Base-by-base conservation (phyloP, 2,888 invertebrate species). In the Lydus trimaculatus region DNA sequence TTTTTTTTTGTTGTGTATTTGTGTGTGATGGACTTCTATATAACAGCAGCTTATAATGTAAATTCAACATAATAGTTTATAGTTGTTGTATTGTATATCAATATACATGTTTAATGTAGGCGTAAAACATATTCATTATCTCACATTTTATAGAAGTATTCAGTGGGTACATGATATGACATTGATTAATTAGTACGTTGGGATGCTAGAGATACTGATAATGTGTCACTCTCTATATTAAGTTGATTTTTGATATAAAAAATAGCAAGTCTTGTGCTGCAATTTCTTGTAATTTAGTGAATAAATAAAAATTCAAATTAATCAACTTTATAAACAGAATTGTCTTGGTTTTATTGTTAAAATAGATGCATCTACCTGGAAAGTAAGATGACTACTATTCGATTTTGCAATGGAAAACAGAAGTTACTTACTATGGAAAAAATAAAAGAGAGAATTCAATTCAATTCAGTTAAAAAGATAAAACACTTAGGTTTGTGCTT, bases 41-140 rank as follows among this genome's bases (percentile, higher is more conserved):
- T n/a, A 28, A 48, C 17, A 20, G 28, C 11, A 60, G 69, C 66
- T 48, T 1, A 48, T n/a, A 20, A 2, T 1, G 9, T 48, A 2
- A 43, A 48, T 48, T 56, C 20, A 56, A 48, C 48, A 48, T 48
- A n/a, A n/a, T n/a, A 48, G 48, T 48, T 20, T 48, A 43, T 17
- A 43, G 39, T 48, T 48, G 48, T 48, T 66, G 66, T 64, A 58
- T 66, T 68, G 65, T 15, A 36, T 66, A 69, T 67, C 67, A 67
- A 71, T 72, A 66, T 64, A 56, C 5, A 25, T 56, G 60, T 70
- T 69, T 67, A 65, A 64, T 60, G 71, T 73, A 59, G 71, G 73
- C 74, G 75, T 73, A 73, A 76, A 77, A 76, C 75, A 72, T 75
- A 75, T 76, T 74, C 73, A 77, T 76, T 76, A 76, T 75, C 74